phyloP scores from a whole-genome alignment of 2,113 vertebrate genomes.

The Chroicocephalus ridibundus region DNA sequence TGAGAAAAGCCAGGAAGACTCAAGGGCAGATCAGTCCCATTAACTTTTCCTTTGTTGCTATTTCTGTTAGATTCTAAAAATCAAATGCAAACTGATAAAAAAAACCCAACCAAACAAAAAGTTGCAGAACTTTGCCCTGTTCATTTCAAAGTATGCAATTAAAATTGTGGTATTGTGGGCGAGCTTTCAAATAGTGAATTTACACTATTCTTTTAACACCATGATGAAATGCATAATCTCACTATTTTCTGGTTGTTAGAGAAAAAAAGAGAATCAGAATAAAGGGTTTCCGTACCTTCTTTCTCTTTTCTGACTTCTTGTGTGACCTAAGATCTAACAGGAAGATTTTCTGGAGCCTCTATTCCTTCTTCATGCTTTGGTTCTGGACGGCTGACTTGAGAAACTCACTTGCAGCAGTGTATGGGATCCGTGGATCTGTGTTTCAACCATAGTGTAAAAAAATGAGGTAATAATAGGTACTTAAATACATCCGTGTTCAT shows the following conservation, averaged over 20 bases:
- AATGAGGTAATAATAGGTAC: background rate
- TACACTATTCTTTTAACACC: background rate
- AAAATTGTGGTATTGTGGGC: background rate
- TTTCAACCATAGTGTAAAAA: background rate
- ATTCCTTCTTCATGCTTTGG: background rate
- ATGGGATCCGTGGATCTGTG: background rate
- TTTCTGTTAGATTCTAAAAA: background rate
- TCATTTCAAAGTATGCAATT: background rate
- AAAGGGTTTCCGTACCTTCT: background rate
- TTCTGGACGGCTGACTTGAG: background rate
- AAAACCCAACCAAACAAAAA: background rate
- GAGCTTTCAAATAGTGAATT: background rate
- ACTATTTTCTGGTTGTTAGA: background rate
- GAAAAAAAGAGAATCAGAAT: background rate
- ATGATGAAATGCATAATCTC: background rate
- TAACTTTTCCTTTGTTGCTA: background rate
- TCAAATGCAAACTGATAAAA: background rate
- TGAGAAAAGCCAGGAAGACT: background rate
- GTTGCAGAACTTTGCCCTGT: background rate
- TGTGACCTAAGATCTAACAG: background rate
- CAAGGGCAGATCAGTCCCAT: background rate
- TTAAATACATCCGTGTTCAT: background rate
- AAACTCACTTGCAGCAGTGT: background rate
- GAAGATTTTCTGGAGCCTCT: background rate
- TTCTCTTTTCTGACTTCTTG: background rate